Evolutionary conservation across 1,140 invertebrate genomes (phyloP), one percentile per base, ranked within the genome.

Genomic region (Pseudomyrmex cubaensis): DNA sequence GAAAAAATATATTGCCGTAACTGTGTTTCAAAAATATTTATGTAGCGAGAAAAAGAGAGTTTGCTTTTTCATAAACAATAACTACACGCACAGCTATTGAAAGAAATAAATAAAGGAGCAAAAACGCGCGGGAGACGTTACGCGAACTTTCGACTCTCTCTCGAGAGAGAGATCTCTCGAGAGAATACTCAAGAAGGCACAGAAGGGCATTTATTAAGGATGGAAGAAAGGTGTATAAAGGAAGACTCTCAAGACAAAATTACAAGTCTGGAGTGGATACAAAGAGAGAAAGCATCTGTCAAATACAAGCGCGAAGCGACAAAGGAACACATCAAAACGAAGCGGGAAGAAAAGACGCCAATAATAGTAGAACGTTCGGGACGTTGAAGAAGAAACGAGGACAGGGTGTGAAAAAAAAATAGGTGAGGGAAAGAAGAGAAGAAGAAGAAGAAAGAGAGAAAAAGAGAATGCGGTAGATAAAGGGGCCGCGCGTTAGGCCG

Each of bases 401-500:
- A 77, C 52, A 35, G 35, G 85, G 69, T 73, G 50, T 63, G 78
- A 70, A 66, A 87, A 77, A 62, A 72, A 75, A 64, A n/a, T n/a
- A n/a, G 59, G n/a, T 13, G 35, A 35, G 35, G 64, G 12, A 69
- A 35, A 54, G 46, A 35, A 54, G 46, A 13, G 15, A 3, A 13
- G 17, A 72, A 22, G 35, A 61, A 66, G 50, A 67, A 2, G 69
- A 72, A 35, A 48, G 61, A 61, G 20, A 67, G 12, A 72, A 44
- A 57, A 59, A 69, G 57, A 84, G 64, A 74, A 50, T 20, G 63
- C 52, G 56, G 70, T n/a, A 56, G 78, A 72, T 82, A 63, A 74
- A 82, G 25, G 64, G 50, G 35, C 35, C 35, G 56, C 77, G 82
- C 48, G 83, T 83, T 86, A 85, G 73, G 84, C 66, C 66, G 66